Base-by-base conservation (phyloP, 1,140 invertebrate genomes). In the Holotrichia oblita region DNA sequence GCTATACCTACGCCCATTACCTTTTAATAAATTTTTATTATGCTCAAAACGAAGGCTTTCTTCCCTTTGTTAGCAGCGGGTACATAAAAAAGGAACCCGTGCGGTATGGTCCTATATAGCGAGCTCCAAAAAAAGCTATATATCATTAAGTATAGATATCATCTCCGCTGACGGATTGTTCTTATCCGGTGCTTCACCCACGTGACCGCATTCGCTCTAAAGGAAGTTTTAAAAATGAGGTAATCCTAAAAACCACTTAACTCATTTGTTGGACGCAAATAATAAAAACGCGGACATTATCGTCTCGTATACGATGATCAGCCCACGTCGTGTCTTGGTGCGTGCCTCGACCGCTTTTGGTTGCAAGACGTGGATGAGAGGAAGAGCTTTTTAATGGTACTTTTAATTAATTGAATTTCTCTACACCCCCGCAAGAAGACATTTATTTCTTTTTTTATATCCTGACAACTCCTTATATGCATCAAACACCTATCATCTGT, bases 201-300 rank as follows among this genome's bases (percentile, higher is more conserved):
- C 48, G 48, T 55, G 48, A 3, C 48, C 48, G 48, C 9, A 17
- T 14, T 55, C 48, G 12, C 48, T 55, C 14, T 55, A 55, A 55
- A 55, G 48, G 48, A 55, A 55, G 48, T 55, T 55, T 55, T 55
- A 55, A 55, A 55, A 55, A 55, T 55, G 48, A 55, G 48, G 48
- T 55, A 55, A 55, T 55, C 48, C n/a, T 55, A 55, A 55, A 55
- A 55, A 55, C 48, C 48, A 55, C 48, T 55, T 55, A 55, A 55
- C 17, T 55, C 48, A 55, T 55, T 55, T 55, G 17, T 55, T 55
- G 48, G 48, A 55, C 14, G 48, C 48, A 55, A 55, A 55, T 55
- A 55, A 55, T 55, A 55, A 55, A 55, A 55, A 55, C 17, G 17
- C 48, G 48, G 48, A 55, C 17, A 55, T 55, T 55, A 55, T 55